Evolutionary conservation across 2,113 vertebrate genomes (phyloP).

Genomic region (Zosterops borbonicus): DNA sequence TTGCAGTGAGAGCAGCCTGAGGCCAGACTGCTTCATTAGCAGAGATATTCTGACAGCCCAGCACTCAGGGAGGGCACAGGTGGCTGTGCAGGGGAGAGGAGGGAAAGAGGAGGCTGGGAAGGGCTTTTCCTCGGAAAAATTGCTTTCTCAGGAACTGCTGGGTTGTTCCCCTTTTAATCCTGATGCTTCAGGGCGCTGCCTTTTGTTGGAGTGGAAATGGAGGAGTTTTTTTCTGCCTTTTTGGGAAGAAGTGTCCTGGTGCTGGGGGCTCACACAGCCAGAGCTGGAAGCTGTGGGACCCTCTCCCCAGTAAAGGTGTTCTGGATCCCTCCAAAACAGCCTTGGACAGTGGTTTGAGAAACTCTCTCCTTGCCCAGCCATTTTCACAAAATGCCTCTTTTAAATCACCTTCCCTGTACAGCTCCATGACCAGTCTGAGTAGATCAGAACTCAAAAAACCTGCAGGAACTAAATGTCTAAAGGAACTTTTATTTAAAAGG

Average conservation of each 20-base stretch:
- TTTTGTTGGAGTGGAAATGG: neutral
- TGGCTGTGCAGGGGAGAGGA: neutral
- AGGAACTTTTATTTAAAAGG: neutral
- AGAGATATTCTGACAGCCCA: constrained; percentile 60
- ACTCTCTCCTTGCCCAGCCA: neutral
- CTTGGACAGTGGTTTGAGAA: neutral
- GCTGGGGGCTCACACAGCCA: neutral
- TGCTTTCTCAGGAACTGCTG: neutral
- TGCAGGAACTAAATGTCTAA: neutral
- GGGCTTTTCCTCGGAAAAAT: neutral
- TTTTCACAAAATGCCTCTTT: neutral
- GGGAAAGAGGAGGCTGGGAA: neutral
- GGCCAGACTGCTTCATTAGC: constrained; percentile 70
- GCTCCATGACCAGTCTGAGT: neutral
- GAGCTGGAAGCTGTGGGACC: neutral
- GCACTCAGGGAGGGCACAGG: constrained; percentile 10
- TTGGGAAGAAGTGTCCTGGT: neutral
- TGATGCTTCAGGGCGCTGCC: neutral
- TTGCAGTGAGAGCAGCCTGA: constrained; percentile 31
- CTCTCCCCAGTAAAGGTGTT: neutral
- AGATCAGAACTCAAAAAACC: neutral
- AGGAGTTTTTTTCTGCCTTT: neutral
- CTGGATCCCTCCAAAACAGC: neutral
- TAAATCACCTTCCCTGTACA: neutral
- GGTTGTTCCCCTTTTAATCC: neutral